Base-by-base conservation (phyloP, 2,113 vertebrate species). In the Paedocypris sp. region DNA sequence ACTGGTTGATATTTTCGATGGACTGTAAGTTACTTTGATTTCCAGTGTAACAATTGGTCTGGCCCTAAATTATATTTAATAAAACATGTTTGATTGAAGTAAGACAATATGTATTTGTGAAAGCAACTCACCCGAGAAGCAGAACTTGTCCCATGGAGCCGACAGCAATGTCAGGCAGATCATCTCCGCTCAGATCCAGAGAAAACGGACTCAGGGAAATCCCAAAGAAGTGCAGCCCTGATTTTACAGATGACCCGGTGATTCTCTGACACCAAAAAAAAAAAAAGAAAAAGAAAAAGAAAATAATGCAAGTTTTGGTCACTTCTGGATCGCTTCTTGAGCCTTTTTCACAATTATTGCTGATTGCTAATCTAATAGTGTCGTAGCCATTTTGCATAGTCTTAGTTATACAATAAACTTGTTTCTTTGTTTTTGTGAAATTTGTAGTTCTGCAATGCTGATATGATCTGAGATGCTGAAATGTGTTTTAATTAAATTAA, bases 181-280 rank as follows among this genome's bases (percentile, higher is more conserved):
- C 0, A 20, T 87, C 85, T 1, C 0, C 1, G 28, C 73, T 83
- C 4, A 61, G 78, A 59, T 87, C 85, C 51, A 69, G 50, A 43
- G 81, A 76, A 1, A 29, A 53, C 29, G 69, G 70, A 63, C 82
- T 82, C 64, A 87, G 72, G 1, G 84, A 84, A 36, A 73, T 2
- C 2, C 84, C 84, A n/a, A 86, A 87, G 33, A 72, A 83, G 43
- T 6, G 73, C 33, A 86, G 70, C n/a, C 72, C 74, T 13, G 35
- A 1, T 46, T 0, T 0, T 5, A 83, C 75, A 7, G 79, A 63
- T 6, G 80, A 77, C 3, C 54, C 82, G 22, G 54, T 2, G 32
- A 87, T 82, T 71, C 78, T 82, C n/a, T n/a, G n/a, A n/a, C n/a
- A n/a, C n/a, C n/a, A n/a, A n/a, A n/a, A n/a, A n/a, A n/a, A n/a